Base-by-base conservation (phyloP, 2,797 vertebrate species). In the Paedocypris micromegethes region DNA sequence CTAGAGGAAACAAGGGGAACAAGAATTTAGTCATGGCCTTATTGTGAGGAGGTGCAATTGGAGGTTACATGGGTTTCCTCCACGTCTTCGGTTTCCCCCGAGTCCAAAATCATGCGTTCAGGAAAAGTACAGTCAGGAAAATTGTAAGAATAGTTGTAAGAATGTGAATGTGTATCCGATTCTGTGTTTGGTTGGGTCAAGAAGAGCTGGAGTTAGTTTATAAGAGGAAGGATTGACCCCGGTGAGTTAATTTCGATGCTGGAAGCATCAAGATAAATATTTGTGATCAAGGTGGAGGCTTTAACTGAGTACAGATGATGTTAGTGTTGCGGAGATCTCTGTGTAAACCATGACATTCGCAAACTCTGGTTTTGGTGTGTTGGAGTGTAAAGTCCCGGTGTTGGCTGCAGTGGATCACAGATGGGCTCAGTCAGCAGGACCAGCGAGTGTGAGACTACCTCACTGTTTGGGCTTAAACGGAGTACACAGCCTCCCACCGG, bases 1-100 rank as follows among this genome's bases (percentile, higher is more conserved):
- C 96, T 89, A 72, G 3, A 63, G n/a, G 58, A 41, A 77, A 52
- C 7, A 9, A 57, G 42, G 63, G 9, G 62, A 2, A 71, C 42
- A 61, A 2, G 51, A 41, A 72, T 58, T 70, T 58, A 53, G 44
- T 38, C 5, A 38, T 44, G 8, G 44, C 23, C 23, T 23, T 1
- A 23, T 23, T 23, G 23, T 23, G 23, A 23, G 23, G 1, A 23
- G 23, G 23, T 23, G 23, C 23, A 23, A 23, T 23, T 23, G 23
- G 23, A 23, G 23, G 23, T 23, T 23, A 23, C 23, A 23, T 23
- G 23, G 23, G 23, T 23, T 23, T 23, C 23, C 23, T 23, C 23
- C 23, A 23, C 23, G 23, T 23, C 23, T 23, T 23, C 23, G 23
- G 23, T 23, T 23, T 23, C 23, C 23, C 23, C 23, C 23, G 23